These are phyloP conservation scores for Drosophila mauritiana DNA, from an alignment of 1,140 invertebrate species.

Conservation along the genomic window DNA sequence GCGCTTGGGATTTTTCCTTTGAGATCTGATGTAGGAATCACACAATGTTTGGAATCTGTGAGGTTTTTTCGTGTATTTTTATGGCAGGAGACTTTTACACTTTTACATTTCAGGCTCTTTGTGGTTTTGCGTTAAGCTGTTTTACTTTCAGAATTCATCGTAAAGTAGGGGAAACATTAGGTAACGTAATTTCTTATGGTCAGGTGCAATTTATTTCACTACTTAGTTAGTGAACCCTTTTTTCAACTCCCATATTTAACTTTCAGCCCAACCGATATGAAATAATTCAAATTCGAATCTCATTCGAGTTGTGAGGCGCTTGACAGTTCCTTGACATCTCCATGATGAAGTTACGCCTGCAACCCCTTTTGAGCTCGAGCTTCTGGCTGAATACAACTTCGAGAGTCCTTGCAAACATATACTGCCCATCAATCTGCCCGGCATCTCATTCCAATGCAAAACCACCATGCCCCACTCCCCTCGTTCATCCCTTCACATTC, in stretches of 20 bases:
- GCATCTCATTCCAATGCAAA: constrained; percentile 45
- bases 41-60: constrained; percentile 7
- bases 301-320: constrained; percentile 13
- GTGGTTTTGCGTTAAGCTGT: constrained; percentile 33
- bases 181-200: no score
- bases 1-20: constrained; percentile 1
- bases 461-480: background rate
- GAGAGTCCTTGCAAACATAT: constrained; percentile 35
- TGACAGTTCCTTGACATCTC: constrained; percentile 50
- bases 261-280: background rate
- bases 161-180: no score
- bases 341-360: constrained; percentile 39
- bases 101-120: constrained; percentile 8
- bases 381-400: constrained; percentile 44
- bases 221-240: background rate
- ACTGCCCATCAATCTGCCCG: constrained; percentile 50
- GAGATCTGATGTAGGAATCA: constrained; percentile 31
- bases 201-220: background rate
- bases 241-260: background rate
- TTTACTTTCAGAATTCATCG: constrained; percentile 22
- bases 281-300: constrained; percentile 24
- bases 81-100: constrained; percentile 40
- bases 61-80: constrained; percentile 28
- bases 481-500: constrained; percentile 26
- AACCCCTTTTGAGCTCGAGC: constrained; percentile 28